Conservation (phyloP, 53 echinoderm and acorn worm species). For the Paelopatides confundens region DNA sequence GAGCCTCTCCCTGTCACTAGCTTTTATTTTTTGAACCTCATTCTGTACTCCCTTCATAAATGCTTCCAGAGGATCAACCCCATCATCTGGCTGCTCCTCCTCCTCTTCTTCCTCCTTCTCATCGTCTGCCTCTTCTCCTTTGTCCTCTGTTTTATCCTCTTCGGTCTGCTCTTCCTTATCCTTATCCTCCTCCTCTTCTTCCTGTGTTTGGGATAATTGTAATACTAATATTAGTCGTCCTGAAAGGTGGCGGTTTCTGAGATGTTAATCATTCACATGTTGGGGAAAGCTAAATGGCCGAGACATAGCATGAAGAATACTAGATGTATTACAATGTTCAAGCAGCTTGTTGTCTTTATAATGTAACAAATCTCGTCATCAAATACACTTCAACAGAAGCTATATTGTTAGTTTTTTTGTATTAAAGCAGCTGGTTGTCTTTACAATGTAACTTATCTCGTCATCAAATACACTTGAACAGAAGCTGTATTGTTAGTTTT, state of each 20-base stretch:
- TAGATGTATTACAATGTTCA: too few species aligned
- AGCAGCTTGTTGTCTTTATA: too few species aligned
- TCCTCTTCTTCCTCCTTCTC: slow-evolving; percentile 63
- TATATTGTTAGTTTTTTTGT: too few species aligned
- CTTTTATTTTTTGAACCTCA: slow-evolving; percentile 88
- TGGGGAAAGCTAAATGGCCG: too few species aligned
- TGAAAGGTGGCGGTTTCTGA: too few species aligned
- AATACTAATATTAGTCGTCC: slow-evolving; percentile 16
- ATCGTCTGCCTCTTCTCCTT: slow-evolving; percentile 45
- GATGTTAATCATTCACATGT: not conserved
- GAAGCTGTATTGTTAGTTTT: too few species aligned
- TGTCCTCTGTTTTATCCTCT: slow-evolving; percentile 44
- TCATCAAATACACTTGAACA: too few species aligned
- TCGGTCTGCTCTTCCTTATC: slow-evolving; percentile 63
- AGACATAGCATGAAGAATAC: too few species aligned
- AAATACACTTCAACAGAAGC: too few species aligned
- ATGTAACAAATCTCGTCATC: too few species aligned
- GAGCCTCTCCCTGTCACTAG: slow-evolving; percentile 66
- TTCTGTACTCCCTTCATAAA: slow-evolving; percentile 93
- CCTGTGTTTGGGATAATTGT: not conserved
- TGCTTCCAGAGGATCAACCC: slow-evolving; percentile 92
- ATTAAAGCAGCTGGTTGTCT: too few species aligned
- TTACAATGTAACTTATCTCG: too few species aligned
- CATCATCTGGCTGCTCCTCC: slow-evolving; percentile 70
- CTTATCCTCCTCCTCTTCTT: slow-evolving; percentile 37